phyloP scores from a whole-genome alignment of 2,797 vertebrate genomes.

The Myotis vivesi region DNA sequence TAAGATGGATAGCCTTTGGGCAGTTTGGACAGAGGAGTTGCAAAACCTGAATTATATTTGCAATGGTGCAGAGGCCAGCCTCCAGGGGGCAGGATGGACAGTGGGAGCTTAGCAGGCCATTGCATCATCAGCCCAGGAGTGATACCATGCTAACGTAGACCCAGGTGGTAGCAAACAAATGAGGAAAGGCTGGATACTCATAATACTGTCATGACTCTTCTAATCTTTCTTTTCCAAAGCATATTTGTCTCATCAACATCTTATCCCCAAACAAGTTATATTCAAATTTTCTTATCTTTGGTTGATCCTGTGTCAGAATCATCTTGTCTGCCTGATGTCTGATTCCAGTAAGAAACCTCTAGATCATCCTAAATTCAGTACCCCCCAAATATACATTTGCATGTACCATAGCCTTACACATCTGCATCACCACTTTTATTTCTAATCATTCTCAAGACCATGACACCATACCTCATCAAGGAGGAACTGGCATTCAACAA shows the following conservation, averaged over 20 bases:
- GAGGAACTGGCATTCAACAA: background rate
- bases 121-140: background rate
- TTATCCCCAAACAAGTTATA: background rate
- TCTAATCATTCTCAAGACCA: background rate
- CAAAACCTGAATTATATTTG: background rate
- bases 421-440: background rate
- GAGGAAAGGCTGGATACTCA: background rate
- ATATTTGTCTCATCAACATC: background rate
- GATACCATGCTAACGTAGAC: background rate
- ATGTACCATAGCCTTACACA: background rate
- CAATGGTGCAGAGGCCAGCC: background rate
- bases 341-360: background rate
- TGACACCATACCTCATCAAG: slow-evolving; percentile 53
- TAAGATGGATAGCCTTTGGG: background rate
- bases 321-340: background rate
- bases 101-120: background rate
- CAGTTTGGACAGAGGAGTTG: background rate
- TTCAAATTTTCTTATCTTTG: background rate
- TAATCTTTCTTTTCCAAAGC: background rate
- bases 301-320: slow-evolving; percentile 7
- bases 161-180: background rate
- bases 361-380: background rate
- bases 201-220: background rate
- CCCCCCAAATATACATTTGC: background rate
- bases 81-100: background rate